A percentile compares a stretch with the other conserved stretches of the same genome.
Evolutionary conservation across 2,113 vertebrate genomes (phyloP).

Genomic region (Syrmaticus mikado): DNA sequence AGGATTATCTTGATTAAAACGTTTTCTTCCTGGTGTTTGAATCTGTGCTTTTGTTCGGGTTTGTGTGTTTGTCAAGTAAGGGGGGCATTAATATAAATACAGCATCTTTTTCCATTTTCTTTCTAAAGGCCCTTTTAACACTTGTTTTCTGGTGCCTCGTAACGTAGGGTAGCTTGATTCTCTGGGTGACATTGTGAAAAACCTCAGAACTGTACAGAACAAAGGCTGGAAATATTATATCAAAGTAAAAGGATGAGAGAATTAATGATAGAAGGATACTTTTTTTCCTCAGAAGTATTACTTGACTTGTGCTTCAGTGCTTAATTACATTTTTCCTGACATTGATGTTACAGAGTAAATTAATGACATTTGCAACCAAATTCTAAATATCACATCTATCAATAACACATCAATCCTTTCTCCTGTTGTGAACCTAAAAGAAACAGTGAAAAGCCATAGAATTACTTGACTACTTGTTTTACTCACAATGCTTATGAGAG

Average conservation of each 20-base stretch:
- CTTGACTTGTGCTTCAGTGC: neutral
- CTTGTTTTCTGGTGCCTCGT: neutral
- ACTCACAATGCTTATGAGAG: neutral
- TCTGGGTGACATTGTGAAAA: neutral
- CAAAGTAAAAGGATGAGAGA: neutral
- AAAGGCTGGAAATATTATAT: neutral
- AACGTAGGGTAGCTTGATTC: neutral
- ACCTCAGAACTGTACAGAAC: neutral
- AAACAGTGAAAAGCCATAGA: neutral
- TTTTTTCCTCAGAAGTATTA: neutral
- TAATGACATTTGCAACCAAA: neutral
- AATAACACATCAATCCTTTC: neutral
- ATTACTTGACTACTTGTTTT: neutral
- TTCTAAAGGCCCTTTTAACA: neutral
- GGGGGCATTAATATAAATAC: neutral
- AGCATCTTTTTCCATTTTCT: neutral
- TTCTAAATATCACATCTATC: neutral
- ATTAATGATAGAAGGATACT: neutral
- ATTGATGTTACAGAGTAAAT: neutral
- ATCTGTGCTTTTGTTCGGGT: neutral
- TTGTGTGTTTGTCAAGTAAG: too few relatives aligned
- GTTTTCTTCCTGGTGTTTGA: neutral
- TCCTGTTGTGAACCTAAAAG: neutral
- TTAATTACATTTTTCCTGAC: neutral
- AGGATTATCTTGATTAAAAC: neutral